Evolutionary conservation across 2,888 invertebrate genomes (phyloP).

Genomic region (Odontomyia ornata): DNA sequence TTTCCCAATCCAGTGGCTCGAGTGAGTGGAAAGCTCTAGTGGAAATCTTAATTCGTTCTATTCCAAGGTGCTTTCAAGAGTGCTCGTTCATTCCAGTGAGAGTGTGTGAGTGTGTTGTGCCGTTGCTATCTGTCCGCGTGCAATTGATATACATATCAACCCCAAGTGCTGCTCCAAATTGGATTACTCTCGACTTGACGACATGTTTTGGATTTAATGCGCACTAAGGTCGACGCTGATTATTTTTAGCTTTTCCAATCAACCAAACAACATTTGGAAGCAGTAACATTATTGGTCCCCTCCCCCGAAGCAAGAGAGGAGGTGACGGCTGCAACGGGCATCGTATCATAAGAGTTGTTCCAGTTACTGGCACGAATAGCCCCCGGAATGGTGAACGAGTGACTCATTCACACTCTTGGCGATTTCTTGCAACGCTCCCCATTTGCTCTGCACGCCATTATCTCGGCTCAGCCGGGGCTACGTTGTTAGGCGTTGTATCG

Average conservation of each 20-base stretch:
- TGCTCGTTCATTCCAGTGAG: background rate
- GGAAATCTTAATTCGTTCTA: background rate
- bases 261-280: slow-evolving; percentile 22
- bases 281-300: background rate
- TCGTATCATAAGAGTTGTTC: background rate
- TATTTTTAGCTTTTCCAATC: slow-evolving; percentile 43
- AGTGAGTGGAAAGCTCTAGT: background rate
- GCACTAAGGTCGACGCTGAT: slow-evolving; percentile 34
- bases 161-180: slow-evolving; percentile 30
- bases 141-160: slow-evolving; percentile 15
- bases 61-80: slow-evolving; percentile 20
- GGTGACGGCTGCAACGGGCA: background rate
- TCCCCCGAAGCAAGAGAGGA: background rate
- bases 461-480: background rate
- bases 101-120: slow-evolving; percentile 11
- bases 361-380: background rate
- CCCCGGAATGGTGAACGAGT: background rate
- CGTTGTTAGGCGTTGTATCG: background rate
- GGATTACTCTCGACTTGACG: slow-evolving; percentile 26
- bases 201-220: slow-evolving; percentile 34
- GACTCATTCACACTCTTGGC: slow-evolving; percentile 24
- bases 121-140: slow-evolving; percentile 1
- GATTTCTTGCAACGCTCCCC: background rate
- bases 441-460: background rate
- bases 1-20: background rate